Evolutionary conservation across 2,888 invertebrate genomes (phyloP), one percentile per base, ranked within the genome.

Genomic region (Pseudoips prasinana): DNA sequence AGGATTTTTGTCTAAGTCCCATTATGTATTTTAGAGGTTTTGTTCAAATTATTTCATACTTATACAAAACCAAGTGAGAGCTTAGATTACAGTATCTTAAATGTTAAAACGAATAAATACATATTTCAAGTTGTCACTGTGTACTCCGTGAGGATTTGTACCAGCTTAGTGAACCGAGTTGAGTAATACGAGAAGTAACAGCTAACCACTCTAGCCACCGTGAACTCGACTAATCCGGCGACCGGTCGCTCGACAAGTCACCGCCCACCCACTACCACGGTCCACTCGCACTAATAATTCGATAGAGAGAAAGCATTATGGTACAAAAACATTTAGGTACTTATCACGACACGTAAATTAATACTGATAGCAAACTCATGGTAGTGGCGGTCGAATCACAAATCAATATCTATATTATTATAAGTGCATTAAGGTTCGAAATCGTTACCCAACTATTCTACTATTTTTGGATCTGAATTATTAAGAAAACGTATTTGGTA

Each of bases 341-440:
- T 46, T 40, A 50, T 41, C 31, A 49, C 35, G 33, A 41, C 29
- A 46, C 36, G 34, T 31, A 47, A 46, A n/a, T n/a, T n/a, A n/a
- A 57, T 52, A 57, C 49, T 50, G 49, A 31, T 27, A 41, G 52
- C 36, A 48, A 56, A 57, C 49, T 36, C 49, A 44, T 55, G 52
- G 62, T 58, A 58, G 55, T 45, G 53, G 53, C 32, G 37, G 28
- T 37, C 25, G 11, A 52, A 51, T 46, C 31, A 49, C 46, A 50
- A 29, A 51, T 58, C 48, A 47, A 61, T 65, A 32, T 53, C 58
- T 74, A 73, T 55, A 53, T 68, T 78, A 73, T 61, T 51, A 55
- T 57, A 69, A 63, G 76, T 78, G 77, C 71, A 68, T 51, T 65
- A 53, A 64, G 56, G 73, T 76, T 74, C 72, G 58, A 60, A 66